A percentile compares a stretch with the other conserved stretches of the same genome.
Conservation (phyloP, 2,888 invertebrate genomes). For the Colletes collaris region DNA sequence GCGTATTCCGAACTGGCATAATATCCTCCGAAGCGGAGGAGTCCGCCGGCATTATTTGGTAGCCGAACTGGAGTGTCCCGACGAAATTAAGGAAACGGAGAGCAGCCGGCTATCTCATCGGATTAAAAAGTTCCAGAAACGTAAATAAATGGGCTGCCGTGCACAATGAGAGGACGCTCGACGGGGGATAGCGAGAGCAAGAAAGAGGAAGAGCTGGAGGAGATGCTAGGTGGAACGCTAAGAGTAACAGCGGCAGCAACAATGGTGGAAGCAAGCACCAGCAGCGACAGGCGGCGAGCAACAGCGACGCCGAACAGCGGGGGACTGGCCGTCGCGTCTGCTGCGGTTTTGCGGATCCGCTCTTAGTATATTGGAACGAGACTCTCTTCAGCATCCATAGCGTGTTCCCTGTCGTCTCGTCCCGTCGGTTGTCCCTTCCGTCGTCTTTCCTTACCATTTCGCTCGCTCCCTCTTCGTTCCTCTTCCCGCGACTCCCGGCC, state of each 20-base stretch:
- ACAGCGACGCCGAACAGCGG: conserved; percentile 68
- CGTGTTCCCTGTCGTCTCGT: conserved; percentile 45
- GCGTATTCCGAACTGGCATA: too few species aligned
- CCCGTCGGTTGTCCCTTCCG: conserved; percentile 23
- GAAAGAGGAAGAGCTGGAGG: conserved; percentile 9
- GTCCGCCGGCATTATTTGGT: background rate
- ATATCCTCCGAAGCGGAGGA: background rate
- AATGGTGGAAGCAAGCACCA: conserved; percentile 46
- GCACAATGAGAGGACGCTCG: conserved; percentile 60
- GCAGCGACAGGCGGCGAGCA: conserved; percentile 56
- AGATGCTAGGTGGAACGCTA: conserved; percentile 11
- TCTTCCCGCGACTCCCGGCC: background rate
- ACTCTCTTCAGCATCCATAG: conserved; percentile 50
- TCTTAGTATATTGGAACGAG: conserved; percentile 80
- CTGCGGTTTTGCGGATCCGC: conserved; percentile 78
- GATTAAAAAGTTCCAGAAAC: conserved; percentile 79
- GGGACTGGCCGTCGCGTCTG: conserved; percentile 71
- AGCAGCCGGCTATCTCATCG: conserved; percentile 73
- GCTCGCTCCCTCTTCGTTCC: background rate
- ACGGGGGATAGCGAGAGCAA: background rate
- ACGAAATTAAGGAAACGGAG: conserved; percentile 46
- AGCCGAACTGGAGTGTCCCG: conserved; percentile 7
- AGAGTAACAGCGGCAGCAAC: conserved; percentile 53
- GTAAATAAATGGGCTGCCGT: conserved; percentile 73
- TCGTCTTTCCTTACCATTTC: conserved; percentile 9